Base-by-base conservation (phyloP, 1,140 invertebrate genomes). In the Zaprionus inermis region DNA sequence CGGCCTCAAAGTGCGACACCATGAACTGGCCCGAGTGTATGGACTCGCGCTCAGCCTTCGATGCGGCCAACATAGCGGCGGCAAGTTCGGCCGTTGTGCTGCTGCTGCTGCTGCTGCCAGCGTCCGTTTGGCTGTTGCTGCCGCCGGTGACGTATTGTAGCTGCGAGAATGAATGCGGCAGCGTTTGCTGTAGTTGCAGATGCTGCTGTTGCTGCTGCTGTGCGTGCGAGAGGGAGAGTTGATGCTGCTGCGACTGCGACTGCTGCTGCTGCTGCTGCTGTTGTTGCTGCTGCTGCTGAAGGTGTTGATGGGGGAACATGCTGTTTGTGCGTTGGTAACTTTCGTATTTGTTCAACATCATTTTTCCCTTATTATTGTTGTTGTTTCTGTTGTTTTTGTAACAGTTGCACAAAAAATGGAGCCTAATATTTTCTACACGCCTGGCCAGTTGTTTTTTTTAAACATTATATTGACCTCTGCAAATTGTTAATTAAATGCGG, bases 11-110 rank as follows among this genome's bases (percentile, higher is more conserved):
- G 92, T 98, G 96, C 52, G 97, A 99, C 44, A 99, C 96, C 98
- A 99, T 99, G 93, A 99, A 99, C 92, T 99, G 98, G 20, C 98
- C 98, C 81, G 98, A 99, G 92, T 99, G 98, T 82, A 99, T 99
- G 1, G 96, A 95, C 92, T 98, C 97, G 20, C 92, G 73, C 32
- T 90, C 91, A 9, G 91, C 89, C 44, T 76, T 88, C 3, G 59
- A 65, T n/a, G 72, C 71, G 3, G 71, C 72, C 32, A 76, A 54
- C 64, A 79, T 76, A 1, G 66, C 73, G 0, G 76, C 78, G 2
- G 57, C 64, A 16, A 81, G 49, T 9, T 79, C 80, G 11, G 84
- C 63, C 3, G 83, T 32, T 5, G 71, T 67, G 52, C 69, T 51
- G 3, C 51, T 51, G 36, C 46, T 44, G 49, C 30, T 70, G 2